These are phyloP conservation scores for Drosophila picticornis DNA, from an alignment of 2,888 invertebrate species.

Conservation along the genomic window DNA sequence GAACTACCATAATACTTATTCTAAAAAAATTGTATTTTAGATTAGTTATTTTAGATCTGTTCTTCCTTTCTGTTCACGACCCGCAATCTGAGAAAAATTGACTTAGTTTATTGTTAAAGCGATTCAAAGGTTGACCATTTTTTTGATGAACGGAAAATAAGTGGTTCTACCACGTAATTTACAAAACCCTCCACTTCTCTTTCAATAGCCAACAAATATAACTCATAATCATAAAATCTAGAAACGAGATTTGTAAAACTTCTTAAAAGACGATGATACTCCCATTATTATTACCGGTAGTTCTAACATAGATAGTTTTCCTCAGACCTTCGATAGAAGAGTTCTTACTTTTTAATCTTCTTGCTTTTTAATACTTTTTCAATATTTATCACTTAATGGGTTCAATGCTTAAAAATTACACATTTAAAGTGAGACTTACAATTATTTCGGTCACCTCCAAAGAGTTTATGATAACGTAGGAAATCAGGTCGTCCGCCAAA, in stretches of 20 bases:
- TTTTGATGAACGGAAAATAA: background rate
- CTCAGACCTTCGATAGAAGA: background rate
- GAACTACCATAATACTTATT: background rate
- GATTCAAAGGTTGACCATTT: background rate
- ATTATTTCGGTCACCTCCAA: constrained; percentile 94
- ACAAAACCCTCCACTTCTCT: background rate
- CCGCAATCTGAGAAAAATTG: background rate
- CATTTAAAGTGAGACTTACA: constrained; percentile 88
- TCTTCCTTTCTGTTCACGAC: background rate
- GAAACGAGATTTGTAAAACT: background rate
- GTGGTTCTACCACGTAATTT: no score
- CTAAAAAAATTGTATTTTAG: background rate
- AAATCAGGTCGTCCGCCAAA: constrained; percentile 94
- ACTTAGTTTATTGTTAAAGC: background rate
- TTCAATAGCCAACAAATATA: background rate
- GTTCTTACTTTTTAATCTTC: background rate
- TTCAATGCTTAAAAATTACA: background rate
- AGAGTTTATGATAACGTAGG: constrained; percentile 91
- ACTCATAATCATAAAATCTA: background rate
- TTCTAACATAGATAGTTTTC: background rate
- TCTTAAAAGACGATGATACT: background rate
- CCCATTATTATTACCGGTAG: background rate
- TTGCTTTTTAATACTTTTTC: background rate
- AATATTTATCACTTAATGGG: background rate
- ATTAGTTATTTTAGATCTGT: background rate